phyloP scores from a whole-genome alignment of 2,888 invertebrate genomes.

The Xylota sylvarum region DNA sequence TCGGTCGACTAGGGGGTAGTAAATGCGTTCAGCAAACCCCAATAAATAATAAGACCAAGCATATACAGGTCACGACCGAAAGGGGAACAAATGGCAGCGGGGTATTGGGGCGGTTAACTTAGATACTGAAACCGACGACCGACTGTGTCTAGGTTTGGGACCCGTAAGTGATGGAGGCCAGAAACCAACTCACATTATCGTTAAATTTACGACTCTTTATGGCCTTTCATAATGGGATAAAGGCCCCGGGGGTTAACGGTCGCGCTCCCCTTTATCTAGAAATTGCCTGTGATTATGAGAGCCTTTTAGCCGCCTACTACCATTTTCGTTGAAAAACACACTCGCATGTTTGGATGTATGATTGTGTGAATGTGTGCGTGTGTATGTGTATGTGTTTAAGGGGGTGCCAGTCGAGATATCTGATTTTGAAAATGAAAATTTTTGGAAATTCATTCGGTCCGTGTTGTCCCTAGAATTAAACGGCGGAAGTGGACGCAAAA shows the following conservation, averaged over 20 bases:
- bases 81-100: not conserved
- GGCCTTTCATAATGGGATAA: slow-evolving; percentile 75
- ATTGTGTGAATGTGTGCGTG: not conserved
- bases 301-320: slow-evolving; percentile 39
- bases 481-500: not conserved
- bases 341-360: not conserved
- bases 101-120: slow-evolving; percentile 24
- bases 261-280: slow-evolving; percentile 73
- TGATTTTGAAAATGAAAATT: slow-evolving; percentile 44
- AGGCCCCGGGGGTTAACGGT: slow-evolving; percentile 71
- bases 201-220: slow-evolving; percentile 76
- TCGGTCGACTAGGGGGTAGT: slow-evolving; percentile 67
- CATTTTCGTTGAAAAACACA: slow-evolving; percentile 43
- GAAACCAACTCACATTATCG: slow-evolving; percentile 74
- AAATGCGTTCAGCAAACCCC: slow-evolving; percentile 66
- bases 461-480: slow-evolving; percentile 21
- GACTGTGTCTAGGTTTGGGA: slow-evolving; percentile 39
- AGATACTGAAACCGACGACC: slow-evolving; percentile 45
- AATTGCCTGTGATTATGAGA: slow-evolving; percentile 72
- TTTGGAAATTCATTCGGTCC: slow-evolving; percentile 20
- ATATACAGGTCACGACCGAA: slow-evolving; percentile 21
- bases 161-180: slow-evolving; percentile 41
- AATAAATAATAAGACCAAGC: slow-evolving; percentile 72
- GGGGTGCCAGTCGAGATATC: slow-evolving; percentile 18
- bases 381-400: not conserved